These are phyloP conservation scores for Hemicordylus capensis DNA, from an alignment of 2,113 vertebrate genomes.

Conservation along the genomic window DNA sequence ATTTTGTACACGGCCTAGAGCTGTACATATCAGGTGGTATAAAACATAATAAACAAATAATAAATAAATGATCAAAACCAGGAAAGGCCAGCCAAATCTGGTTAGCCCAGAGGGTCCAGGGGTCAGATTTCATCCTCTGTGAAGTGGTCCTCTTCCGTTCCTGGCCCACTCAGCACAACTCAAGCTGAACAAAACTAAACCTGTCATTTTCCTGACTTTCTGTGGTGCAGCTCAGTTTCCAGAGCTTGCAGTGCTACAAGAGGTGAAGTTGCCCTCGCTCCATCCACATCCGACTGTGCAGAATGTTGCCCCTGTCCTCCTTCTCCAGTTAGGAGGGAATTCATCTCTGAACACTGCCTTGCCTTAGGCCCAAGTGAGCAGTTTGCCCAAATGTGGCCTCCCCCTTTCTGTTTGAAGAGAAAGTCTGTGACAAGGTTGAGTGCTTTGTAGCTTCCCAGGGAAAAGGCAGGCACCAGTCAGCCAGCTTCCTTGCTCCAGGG, in stretches of 20 bases:
- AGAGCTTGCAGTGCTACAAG: background rate
- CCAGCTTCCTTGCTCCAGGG: background rate
- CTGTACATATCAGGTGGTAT: too few relatives aligned
- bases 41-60: too few relatives aligned
- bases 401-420: background rate
- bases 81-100: background rate
- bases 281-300: background rate
- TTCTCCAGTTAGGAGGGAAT: background rate
- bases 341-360: background rate
- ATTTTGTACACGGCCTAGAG: too few relatives aligned
- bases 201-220: background rate
- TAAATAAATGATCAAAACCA: too few relatives aligned
- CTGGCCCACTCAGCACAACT: too few relatives aligned
- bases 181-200: background rate
- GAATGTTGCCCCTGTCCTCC: background rate
- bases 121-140: background rate
- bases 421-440: background rate
- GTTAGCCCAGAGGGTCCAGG: background rate
- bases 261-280: background rate
- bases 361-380: background rate
- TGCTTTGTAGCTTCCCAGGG: background rate
- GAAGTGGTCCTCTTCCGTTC: background rate
- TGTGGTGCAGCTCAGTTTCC: background rate
- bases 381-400: background rate
- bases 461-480: background rate